These are phyloP conservation scores for Machaerirhynchus nigripectus DNA, from an alignment of 2,113 vertebrate genomes.

Conservation along the genomic window DNA sequence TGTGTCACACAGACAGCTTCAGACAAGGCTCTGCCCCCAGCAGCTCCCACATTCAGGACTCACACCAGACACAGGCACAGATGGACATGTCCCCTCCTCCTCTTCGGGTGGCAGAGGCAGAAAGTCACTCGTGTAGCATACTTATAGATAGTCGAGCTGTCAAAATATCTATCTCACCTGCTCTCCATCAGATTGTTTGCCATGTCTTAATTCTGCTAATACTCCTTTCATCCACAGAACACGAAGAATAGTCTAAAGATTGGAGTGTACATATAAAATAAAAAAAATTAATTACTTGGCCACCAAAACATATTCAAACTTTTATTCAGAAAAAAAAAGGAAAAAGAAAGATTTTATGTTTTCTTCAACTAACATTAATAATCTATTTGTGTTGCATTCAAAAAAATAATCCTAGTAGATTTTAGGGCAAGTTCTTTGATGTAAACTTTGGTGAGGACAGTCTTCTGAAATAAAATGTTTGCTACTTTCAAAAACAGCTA, in stretches of 20 bases:
- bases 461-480: not conserved
- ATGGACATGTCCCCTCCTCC: accelerated
- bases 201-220: not conserved
- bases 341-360: not conserved
- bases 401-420: not conserved
- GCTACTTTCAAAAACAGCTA: not conserved
- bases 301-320: accelerated
- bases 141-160: not conserved
- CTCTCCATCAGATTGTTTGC: not conserved
- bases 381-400: not conserved
- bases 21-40: accelerated
- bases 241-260: not conserved
- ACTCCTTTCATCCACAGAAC: not conserved
- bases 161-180: not conserved
- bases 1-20: not conserved
- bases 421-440: not conserved
- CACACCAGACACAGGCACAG: not conserved
- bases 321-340: not conserved
- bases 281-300: accelerated
- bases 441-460: not conserved
- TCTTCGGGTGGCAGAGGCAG: accelerated
- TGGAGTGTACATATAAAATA: not conserved
- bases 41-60: not conserved
- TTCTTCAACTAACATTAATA: not conserved
- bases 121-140: not conserved